Conservation (phyloP, 2,888 invertebrate genomes). For the Stenoptilia bipunctidactyla region DNA sequence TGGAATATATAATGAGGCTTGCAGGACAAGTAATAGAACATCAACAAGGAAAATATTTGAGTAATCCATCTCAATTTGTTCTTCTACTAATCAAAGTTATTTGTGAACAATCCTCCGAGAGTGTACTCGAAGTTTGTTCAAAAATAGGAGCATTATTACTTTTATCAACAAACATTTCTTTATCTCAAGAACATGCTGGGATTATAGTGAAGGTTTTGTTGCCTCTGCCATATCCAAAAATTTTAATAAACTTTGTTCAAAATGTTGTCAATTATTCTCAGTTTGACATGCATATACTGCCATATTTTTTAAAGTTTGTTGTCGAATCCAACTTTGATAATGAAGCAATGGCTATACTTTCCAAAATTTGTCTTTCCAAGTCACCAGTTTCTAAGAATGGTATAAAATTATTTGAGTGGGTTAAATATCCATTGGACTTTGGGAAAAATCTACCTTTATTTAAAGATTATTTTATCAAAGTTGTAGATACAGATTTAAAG, state of each 20-base stretch:
- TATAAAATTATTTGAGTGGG: slow-evolving; percentile 73
- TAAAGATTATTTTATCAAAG: slow-evolving; percentile 39
- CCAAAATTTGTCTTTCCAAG: slow-evolving; percentile 77
- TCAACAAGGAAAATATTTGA: slow-evolving; percentile 74
- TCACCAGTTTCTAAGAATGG: slow-evolving; percentile 74
- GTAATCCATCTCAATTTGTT: slow-evolving; percentile 72
- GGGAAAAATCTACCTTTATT: slow-evolving; percentile 43
- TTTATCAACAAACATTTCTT: slow-evolving; percentile 71
- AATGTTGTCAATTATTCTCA: slow-evolving; percentile 75
- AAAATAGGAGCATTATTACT: slow-evolving; percentile 73
- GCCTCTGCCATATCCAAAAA: slow-evolving; percentile 62
- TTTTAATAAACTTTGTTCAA: slow-evolving; percentile 75
- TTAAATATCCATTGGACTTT: slow-evolving; percentile 75
- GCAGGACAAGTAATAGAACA: slow-evolving; percentile 74
- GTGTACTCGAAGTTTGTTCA: slow-evolving; percentile 54
- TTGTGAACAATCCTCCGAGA: slow-evolving; percentile 52
- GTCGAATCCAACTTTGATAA: slow-evolving; percentile 63
- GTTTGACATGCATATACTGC: slow-evolving; percentile 81
- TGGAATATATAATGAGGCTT: slow-evolving; percentile 66
- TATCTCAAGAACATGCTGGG: slow-evolving; percentile 81
- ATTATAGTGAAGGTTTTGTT: slow-evolving; percentile 76
- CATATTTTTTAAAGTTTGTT: slow-evolving; percentile 74
- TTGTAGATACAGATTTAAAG: slow-evolving; percentile 40
- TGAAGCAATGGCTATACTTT: slow-evolving; percentile 71
- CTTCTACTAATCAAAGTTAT: slow-evolving; percentile 67